Base-by-base conservation (phyloP, 35 echinoderm and acorn worm genomes). In the Apostichopus japonicus region DNA sequence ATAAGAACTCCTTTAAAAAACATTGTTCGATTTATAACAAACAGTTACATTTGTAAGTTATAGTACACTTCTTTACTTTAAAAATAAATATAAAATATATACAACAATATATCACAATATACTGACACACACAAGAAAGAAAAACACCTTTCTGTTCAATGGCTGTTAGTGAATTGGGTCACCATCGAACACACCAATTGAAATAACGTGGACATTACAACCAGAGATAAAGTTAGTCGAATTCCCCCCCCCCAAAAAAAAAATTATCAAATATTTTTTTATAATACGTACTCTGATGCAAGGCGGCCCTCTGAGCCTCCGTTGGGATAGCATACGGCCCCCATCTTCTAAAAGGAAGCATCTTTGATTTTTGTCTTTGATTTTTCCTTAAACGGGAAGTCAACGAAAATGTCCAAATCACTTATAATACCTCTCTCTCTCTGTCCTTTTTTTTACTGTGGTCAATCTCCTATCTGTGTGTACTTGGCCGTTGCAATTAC, bases 291-390 rank as follows among this genome's bases (percentile, higher is more conserved):
- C 88, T 73, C 53, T 90, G 88, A 90, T 90, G 88, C 8, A 90
- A 55, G 2, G 88, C 67, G 13, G 73, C 53, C 23, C 88, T 25
- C 55, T 73, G 72, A 6, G 67, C 62, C 33, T 90, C 88, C 0
- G 88, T 78, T 67, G 88, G 88, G 27, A 90, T 90, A 56, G 88
- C 88, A 55, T 90, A 90, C 23, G 88, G 88, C 53, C 67, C 88
- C 88, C 88, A 90, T 90, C 88, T 73, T 73, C 88, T 19, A 27
- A 77, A 90, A n/a, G 88, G 88, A 24, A 90, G 8, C 88, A 90
- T 90, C 14, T 53, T 86, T 53, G 10, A 55, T 14, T 86, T 11
- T 79, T 55, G 51, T 44, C 33, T 44, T 44, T 44, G 2, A 44
- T 44, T 44, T 44, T 44, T 44, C 33, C 53, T 27, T 54, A 52